Percentiles rank a stretch among this genome's conserved stretches.
These are phyloP conservation scores for Podarcis lilfordi DNA, from an alignment of 2,797 vertebrate species.

Conservation along the genomic window DNA sequence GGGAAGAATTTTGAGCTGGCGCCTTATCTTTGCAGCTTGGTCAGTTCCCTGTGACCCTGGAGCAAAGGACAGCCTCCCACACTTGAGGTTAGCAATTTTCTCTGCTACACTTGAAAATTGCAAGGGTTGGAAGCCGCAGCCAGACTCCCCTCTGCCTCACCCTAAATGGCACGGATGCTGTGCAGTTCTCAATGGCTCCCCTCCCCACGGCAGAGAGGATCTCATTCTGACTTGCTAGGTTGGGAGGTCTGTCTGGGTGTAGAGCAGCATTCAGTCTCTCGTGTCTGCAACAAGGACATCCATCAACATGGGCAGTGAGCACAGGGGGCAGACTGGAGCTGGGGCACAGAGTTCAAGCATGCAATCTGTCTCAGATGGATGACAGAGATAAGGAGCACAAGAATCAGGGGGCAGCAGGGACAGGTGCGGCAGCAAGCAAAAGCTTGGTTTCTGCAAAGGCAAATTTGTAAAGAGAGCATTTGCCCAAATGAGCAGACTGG, in stretches of 20 bases:
- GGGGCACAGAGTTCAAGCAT: neutral
- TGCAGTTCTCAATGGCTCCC: neutral
- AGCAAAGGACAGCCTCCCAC: neutral
- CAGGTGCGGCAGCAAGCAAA: neutral
- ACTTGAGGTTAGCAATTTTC: slow-evolving; percentile 27
- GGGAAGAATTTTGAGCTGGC: neutral
- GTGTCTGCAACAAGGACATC: neutral
- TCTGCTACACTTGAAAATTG: slow-evolving; percentile 13
- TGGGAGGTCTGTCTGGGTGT: no score
- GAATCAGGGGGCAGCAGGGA: neutral
- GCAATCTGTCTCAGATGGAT: neutral
- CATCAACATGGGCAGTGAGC: neutral
- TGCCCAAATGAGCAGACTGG: neutral
- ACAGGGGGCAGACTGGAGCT: neutral
- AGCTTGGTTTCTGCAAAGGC: neutral
- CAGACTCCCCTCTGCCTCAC: neutral
- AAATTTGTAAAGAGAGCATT: neutral
- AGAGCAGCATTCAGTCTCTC: no score
- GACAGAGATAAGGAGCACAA: neutral
- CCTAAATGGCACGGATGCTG: neutral
- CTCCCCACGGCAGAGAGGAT: neutral
- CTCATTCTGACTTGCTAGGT: neutral
- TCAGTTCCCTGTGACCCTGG: neutral
- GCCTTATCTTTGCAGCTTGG: slow-evolving; percentile 6
- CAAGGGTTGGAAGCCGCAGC: neutral